Percentiles rank a stretch among this genome's conserved stretches.
These are phyloP conservation scores for Andrena minutula DNA, from an alignment of 2,888 invertebrate genomes.

Conservation along the genomic window DNA sequence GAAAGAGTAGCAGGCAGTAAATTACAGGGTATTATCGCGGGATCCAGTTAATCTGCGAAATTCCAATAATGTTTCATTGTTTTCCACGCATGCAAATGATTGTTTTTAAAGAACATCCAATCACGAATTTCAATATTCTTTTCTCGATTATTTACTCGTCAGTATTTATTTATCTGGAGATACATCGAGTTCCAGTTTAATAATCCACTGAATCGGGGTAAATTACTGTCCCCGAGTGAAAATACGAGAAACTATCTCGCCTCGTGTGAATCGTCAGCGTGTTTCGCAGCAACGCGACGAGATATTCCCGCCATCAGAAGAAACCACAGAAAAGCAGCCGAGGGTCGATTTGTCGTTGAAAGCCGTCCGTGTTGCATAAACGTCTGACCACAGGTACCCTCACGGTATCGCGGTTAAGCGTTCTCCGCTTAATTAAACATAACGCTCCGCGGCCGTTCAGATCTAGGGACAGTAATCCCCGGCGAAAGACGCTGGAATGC, in stretches of 20 bases:
- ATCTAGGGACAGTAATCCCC: conserved; percentile 42
- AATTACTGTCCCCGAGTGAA: too few species aligned
- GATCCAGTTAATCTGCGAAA: background rate
- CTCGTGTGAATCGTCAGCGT: background rate
- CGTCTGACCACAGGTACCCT: background rate
- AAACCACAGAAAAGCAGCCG: background rate
- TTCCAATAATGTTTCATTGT: background rate
- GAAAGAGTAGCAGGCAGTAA: background rate
- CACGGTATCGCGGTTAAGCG: conserved; percentile 3
- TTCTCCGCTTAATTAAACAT: conserved; percentile 50
- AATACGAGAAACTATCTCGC: background rate
- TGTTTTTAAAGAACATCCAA: background rate
- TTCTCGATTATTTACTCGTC: too few species aligned
- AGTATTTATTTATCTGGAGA: too few species aligned
- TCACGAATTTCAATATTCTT: background rate
- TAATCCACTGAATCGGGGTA: too few species aligned
- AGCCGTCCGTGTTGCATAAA: background rate
- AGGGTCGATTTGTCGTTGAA: background rate
- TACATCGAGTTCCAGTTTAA: too few species aligned
- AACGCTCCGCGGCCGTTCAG: conserved; percentile 34
- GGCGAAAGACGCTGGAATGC: conserved; percentile 37
- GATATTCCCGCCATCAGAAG: background rate
- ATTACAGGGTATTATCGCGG: background rate
- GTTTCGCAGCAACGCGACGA: background rate
- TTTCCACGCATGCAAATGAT: background rate